phyloP scores from a whole-genome alignment of 2,888 invertebrate species.

The Trichogramma dendrolimi region DNA sequence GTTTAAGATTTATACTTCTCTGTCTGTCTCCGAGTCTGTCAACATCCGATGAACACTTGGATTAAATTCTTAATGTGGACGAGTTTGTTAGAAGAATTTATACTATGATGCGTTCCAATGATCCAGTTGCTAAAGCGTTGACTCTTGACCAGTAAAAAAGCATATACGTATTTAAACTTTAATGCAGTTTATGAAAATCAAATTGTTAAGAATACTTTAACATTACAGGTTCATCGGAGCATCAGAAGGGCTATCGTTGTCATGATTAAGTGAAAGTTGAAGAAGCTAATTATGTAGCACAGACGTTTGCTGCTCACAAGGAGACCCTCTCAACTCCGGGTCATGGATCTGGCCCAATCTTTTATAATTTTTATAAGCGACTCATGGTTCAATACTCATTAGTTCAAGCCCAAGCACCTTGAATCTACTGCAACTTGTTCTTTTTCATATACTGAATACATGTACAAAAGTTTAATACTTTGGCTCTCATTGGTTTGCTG shows the following conservation, averaged over 20 bases:
- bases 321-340: no score
- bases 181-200: slow-evolving; percentile 2
- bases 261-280: slow-evolving; percentile 94
- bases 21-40: slow-evolving; percentile 88
- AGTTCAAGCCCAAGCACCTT: no score
- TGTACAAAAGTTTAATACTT: no score
- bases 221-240: slow-evolving; percentile 76
- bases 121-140: slow-evolving; percentile 89
- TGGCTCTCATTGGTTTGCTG: no score
- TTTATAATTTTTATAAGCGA: no score
- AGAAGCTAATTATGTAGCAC: slow-evolving; percentile 92
- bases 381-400: no score
- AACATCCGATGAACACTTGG: slow-evolving; percentile 94
- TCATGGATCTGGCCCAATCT: no score
- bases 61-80: slow-evolving; percentile 92
- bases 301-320: slow-evolving; percentile 82
- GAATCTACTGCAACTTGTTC: no score
- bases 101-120: slow-evolving; percentile 93
- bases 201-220: slow-evolving; percentile 3
- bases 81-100: slow-evolving; percentile 86
- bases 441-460: no score
- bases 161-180: slow-evolving; percentile 53
- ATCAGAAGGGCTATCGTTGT: slow-evolving; percentile 85
- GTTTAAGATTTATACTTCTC: slow-evolving; percentile 46
- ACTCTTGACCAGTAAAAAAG: slow-evolving; percentile 83